Evolutionary conservation across 2,113 vertebrate species (phyloP), one percentile per base, ranked within the genome.

Genomic region (Myrmophylax atrothorax): DNA sequence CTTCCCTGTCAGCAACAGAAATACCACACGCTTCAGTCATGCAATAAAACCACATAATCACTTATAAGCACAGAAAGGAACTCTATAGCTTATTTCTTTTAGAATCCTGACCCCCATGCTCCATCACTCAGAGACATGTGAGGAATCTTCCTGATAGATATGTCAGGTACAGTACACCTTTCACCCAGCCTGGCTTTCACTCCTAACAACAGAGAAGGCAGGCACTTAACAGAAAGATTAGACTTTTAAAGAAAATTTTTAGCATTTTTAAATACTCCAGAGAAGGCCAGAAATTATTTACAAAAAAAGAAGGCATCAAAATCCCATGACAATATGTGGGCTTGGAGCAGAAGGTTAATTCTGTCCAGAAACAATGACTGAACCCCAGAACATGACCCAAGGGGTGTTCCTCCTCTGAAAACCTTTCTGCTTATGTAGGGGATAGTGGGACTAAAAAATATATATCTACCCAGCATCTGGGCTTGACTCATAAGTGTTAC

Each of bases 1-100:
- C 99, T 98, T 99, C 99, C 99, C 99, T 99, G 97, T 84, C 64
- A 94, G 72, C 63, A 95, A 86, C 69, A 90, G 69, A 96, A 95
- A 93, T 37, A 93, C 62, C 53, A 78, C 87, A 91, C 68, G 60
- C 46, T 93, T 97, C 40, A 96, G 92, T 90, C 70, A 73, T 7
- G 70, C 60, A 90, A 87, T 83, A 84, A 90, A 94, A 76, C 25
- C 12, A 1, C 60, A 79, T 84, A 81, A 93, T 95, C 63, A 74
- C 58, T 78, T 66, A 17, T 0, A 89, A 80, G 82, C 63, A 73
- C 63, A 91, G 52, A 79, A 89, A 84, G 26, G 8, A 63, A 77
- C 40, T 63, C 60, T 68, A 56, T 0, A 87, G 69, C 52, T 91
- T 38, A 52, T 91, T 91, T 83, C 56, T 75, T 85, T 53, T 33